phyloP scores from a whole-genome alignment of 2,888 invertebrate species.

The Cataglyphis altisquamis region DNA sequence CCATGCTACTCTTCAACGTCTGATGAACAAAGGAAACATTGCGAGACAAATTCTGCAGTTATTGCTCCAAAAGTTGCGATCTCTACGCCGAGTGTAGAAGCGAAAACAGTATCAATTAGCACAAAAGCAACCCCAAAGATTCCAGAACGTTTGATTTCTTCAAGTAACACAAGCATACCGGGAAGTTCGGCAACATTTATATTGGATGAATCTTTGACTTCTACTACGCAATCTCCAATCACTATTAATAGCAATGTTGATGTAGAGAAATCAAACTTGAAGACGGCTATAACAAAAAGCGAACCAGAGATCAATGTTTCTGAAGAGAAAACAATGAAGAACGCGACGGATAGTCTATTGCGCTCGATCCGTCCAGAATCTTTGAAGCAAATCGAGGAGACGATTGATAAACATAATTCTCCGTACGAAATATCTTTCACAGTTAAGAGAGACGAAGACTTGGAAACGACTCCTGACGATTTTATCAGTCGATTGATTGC shows the following conservation, averaged over 20 bases:
- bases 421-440: conserved; percentile 77
- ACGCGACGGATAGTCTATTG: neutral
- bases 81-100: conserved; percentile 19
- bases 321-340: neutral
- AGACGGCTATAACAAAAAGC: neutral
- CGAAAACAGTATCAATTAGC: neutral
- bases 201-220: neutral
- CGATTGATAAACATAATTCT: conserved; percentile 64
- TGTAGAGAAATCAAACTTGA: neutral
- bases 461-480: conserved; percentile 36
- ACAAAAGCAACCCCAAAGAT: neutral
- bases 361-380: conserved; percentile 33
- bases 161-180: neutral
- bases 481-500: conserved; percentile 71
- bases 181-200: neutral
- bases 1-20: neutral
- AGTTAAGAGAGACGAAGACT: conserved; percentile 65
- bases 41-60: conserved; percentile 9
- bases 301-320: neutral
- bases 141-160: neutral
- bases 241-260: neutral
- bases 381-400: conserved; percentile 61
- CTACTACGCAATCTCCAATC: neutral
- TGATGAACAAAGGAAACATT: neutral
- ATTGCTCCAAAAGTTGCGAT: neutral